Base-by-base conservation (phyloP, 2,888 invertebrate species). In the Mylabris sibirica region DNA sequence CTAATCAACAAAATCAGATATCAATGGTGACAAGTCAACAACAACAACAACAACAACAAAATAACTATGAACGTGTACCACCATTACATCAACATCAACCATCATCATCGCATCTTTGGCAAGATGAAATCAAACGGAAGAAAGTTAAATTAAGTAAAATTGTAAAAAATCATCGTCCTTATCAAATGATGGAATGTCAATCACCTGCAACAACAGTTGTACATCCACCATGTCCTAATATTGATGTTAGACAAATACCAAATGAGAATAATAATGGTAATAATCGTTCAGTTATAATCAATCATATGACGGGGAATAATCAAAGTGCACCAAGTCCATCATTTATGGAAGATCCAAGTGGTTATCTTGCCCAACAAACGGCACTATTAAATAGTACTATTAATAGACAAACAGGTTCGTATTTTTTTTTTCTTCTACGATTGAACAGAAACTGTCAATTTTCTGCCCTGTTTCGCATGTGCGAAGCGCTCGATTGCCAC, bases 341-440 rank as follows among this genome's bases (percentile, higher is more conserved):
- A 38, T 96, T 96, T 82, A 91, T 96, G 88, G 96, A 97, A 75
- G 96, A 97, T 84, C 96, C 96, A 0, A 93, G 92, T 79, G 96
- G 95, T 2, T 97, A 95, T 85, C 86, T 97, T 75, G 95, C 95
- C 5, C 96, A 96, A 78, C 96, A 97, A 84, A 96, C 96, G 0
- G 94, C 93, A 35, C 84, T 96, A 74, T 84, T 96, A 63, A 95
- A 95, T 80, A 94, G 91, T 80, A 95, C 93, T 11, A 94, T 93
- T 84, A 91, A 91, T 68, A 87, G 91, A 77, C 92, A 92, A 85
- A 85, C 85, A 64, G 84, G 84, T 80, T 41, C 26, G 63, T 38
- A 12, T 59, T 57, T n/a, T n/a, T n/a, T n/a, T n/a, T n/a, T n/a
- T n/a, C n/a, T n/a, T n/a, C n/a, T n/a, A n/a, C n/a, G n/a, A n/a